Evolutionary conservation across 2,797 vertebrate genomes (phyloP).

Genomic region (Pipistrellus pipistrellus): DNA sequence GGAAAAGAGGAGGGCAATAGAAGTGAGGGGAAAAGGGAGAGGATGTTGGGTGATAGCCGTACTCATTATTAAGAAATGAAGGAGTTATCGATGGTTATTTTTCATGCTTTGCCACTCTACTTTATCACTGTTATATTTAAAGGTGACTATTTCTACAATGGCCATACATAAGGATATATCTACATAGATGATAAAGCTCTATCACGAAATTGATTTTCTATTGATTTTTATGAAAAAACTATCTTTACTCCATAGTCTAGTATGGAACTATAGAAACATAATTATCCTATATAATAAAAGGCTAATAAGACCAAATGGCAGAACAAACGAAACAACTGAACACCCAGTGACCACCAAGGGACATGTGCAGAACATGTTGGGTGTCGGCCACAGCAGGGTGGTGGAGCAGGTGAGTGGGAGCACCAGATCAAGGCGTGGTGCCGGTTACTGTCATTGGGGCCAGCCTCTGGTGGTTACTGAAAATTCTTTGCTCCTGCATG

Average conservation of each 20-base stretch:
- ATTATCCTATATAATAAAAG: not conserved
- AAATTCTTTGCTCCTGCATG: too few species aligned
- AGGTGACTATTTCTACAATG: not conserved
- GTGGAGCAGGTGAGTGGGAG: too few species aligned
- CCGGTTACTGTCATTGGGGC: too few species aligned
- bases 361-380: too few species aligned
- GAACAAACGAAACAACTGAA: too few species aligned
- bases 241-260: not conserved
- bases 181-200: not conserved
- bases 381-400: rapidly evolving
- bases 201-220: not conserved
- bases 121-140: not conserved
- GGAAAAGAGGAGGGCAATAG: not conserved
- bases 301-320: too few species aligned
- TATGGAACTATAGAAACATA: not conserved
- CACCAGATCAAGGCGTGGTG: too few species aligned
- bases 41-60: not conserved
- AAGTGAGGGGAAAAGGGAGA: not conserved
- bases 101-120: not conserved
- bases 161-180: not conserved
- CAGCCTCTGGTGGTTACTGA: too few species aligned
- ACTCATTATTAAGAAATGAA: not conserved
- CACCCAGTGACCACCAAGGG: too few species aligned
- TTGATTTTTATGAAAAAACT: not conserved
- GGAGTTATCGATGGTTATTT: not conserved